These are phyloP conservation scores for Phylloscopus trochiloides DNA, from an alignment of 2,113 vertebrate species.

Conservation along the genomic window DNA sequence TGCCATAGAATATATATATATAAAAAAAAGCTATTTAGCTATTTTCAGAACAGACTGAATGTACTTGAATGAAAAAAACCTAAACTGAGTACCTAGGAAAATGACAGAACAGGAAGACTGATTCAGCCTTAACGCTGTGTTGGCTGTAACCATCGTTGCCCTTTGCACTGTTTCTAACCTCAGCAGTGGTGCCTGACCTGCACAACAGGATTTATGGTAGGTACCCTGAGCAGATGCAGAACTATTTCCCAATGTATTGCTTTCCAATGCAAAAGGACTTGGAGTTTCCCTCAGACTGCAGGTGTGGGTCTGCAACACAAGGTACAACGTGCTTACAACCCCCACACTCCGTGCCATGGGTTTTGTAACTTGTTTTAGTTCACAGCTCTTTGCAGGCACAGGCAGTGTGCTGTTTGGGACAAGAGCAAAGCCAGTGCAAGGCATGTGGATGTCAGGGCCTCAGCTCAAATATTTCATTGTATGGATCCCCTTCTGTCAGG, in stretches of 20 bases:
- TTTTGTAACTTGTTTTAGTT: background rate
- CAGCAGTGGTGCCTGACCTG: background rate
- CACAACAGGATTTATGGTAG: background rate
- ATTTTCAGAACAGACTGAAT: background rate
- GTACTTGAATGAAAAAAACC: background rate
- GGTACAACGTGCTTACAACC: background rate
- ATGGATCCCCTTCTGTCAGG: background rate
- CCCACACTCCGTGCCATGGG: rapidly evolving
- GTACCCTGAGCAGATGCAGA: background rate
- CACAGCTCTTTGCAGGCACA: background rate
- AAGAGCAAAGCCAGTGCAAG: background rate
- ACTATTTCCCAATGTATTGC: background rate
- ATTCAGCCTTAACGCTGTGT: background rate
- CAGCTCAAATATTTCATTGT: background rate
- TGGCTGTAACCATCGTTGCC: background rate
- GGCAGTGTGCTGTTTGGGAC: background rate
- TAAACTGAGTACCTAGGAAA: background rate
- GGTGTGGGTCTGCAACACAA: background rate
- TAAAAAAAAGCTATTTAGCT: background rate
- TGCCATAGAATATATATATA: background rate
- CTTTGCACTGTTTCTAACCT: background rate
- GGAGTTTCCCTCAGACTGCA: background rate
- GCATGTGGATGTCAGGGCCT: background rate
- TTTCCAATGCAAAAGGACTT: background rate
- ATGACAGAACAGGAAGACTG: background rate